These are phyloP conservation scores for Mellilla xanthometata DNA, from an alignment of 2,888 invertebrate genomes.

Conservation along the genomic window DNA sequence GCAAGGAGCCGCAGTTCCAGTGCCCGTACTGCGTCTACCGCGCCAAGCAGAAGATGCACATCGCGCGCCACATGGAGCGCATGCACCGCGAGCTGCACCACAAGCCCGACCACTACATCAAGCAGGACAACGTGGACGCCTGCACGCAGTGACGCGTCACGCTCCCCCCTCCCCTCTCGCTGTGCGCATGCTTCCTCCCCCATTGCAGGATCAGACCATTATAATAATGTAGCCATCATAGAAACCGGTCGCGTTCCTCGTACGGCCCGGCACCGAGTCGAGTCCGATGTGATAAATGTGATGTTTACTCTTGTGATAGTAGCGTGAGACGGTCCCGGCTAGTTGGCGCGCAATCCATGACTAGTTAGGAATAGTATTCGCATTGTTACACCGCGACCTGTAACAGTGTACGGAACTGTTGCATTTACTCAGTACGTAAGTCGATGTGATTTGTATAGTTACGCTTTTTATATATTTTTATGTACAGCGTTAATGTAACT, in stretches of 20 bases:
- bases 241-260: slow-evolving; percentile 16
- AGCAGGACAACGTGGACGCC: slow-evolving; percentile 78
- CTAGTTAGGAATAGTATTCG: slow-evolving; percentile 62
- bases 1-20: slow-evolving; percentile 92
- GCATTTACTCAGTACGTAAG: slow-evolving; percentile 75
- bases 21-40: slow-evolving; percentile 93
- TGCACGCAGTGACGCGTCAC: slow-evolving; percentile 58
- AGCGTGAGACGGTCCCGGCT: slow-evolving; percentile 65
- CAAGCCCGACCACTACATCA: slow-evolving; percentile 75
- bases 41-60: slow-evolving; percentile 93
- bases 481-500: slow-evolving; percentile 75
- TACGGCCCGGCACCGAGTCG: slow-evolving; percentile 25
- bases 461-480: slow-evolving; percentile 66
- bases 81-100: slow-evolving; percentile 88
- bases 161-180: slow-evolving; percentile 27
- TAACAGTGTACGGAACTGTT: slow-evolving; percentile 63
- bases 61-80: slow-evolving; percentile 91
- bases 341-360: slow-evolving; percentile 42
- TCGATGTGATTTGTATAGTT: slow-evolving; percentile 74
- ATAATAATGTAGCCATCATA: slow-evolving; percentile 9
- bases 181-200: too few species aligned
- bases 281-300: slow-evolving; percentile 76
- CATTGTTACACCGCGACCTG: slow-evolving; percentile 50
- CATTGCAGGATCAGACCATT: too few species aligned
- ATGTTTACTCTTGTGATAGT: slow-evolving; percentile 78